These are phyloP conservation scores for Anthoptus insignis DNA, from an alignment of 2,888 invertebrate species.

Conservation along the genomic window DNA sequence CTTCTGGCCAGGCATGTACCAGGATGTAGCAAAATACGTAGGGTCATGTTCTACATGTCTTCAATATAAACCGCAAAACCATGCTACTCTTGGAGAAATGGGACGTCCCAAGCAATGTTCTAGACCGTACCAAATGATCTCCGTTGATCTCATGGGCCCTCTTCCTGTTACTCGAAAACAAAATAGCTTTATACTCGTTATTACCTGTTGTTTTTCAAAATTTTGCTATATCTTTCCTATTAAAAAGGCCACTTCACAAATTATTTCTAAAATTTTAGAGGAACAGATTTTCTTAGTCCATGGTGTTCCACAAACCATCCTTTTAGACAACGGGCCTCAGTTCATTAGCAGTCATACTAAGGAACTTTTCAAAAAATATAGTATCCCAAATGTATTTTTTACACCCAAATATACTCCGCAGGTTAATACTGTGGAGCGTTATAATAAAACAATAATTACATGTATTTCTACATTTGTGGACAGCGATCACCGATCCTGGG, in stretches of 20 bases:
- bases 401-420: not conserved
- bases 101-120: constrained; percentile 38
- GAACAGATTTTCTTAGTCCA: not conserved
- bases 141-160: constrained; percentile 43
- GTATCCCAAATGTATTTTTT: too few relatives aligned
- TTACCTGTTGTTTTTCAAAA: constrained; percentile 41
- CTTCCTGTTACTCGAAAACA: constrained; percentile 35
- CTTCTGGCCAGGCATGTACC: constrained; percentile 42
- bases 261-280: not conserved
- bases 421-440: constrained; percentile 41
- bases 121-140: constrained; percentile 36
- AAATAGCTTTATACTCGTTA: constrained; percentile 32
- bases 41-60: constrained; percentile 34
- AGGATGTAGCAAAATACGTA: constrained; percentile 42
- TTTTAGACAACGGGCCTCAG: not conserved
- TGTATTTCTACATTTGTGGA: constrained; percentile 39
- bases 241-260: constrained; percentile 27
- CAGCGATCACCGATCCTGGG: constrained; percentile 50
- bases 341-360: not conserved
- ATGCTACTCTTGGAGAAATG: constrained; percentile 34
- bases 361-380: not conserved
- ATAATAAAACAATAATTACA: constrained; percentile 49
- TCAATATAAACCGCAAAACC: constrained; percentile 37
- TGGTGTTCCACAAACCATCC: not conserved
- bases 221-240: constrained; percentile 39